Conservation (phyloP, 2,888 invertebrate species). For the Macrosiphum euphorbiae region DNA sequence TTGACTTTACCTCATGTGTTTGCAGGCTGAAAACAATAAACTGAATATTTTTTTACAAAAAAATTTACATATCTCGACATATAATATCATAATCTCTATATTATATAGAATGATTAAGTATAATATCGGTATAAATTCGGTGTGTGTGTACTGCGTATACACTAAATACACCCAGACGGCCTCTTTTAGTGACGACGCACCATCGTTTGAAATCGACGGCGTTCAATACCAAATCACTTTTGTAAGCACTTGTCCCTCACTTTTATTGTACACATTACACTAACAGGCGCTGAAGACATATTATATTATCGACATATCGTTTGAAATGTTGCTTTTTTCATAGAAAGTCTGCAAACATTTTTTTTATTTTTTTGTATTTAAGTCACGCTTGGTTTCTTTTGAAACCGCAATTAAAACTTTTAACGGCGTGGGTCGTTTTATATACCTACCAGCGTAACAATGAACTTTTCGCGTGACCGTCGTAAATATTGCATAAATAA, state of each 20-base stretch:
- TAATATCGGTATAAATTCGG: neutral
- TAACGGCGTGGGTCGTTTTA: neutral
- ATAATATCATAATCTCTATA: neutral
- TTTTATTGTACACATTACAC: neutral
- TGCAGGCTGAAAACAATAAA: neutral
- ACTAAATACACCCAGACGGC: neutral
- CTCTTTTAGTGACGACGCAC: neutral
- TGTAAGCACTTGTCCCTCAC: neutral
- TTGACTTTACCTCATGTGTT: too few species aligned
- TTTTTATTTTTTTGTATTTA: neutral
- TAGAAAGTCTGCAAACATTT: neutral
- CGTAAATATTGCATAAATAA: neutral
- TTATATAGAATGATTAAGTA: neutral
- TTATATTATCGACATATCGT: neutral
- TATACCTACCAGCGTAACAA: neutral
- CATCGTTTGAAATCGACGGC: neutral
- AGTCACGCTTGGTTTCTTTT: neutral
- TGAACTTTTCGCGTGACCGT: neutral
- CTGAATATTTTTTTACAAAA: neutral
- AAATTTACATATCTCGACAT: neutral
- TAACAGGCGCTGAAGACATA: neutral
- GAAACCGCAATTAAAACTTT: conserved; percentile 6
- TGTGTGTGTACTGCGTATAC: neutral
- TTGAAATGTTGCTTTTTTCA: neutral
- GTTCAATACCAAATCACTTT: neutral